Conservation (phyloP, 2,888 invertebrate species). For the Argyra leucocephala region DNA sequence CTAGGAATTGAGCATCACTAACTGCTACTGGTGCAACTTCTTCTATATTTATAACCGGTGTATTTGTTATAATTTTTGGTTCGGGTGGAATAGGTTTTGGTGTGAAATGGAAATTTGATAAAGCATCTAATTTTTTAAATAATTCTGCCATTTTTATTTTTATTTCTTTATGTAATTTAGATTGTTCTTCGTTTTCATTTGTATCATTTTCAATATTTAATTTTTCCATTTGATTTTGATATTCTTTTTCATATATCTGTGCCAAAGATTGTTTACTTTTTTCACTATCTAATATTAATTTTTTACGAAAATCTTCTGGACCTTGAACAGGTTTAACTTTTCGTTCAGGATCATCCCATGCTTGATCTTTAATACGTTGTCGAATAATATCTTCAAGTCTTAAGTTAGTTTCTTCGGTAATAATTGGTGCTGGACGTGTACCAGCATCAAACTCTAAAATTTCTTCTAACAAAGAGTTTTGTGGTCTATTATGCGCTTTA, state of each 20-base stretch:
- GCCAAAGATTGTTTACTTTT: conserved; percentile 89
- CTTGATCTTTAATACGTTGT: conserved; percentile 83
- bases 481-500: conserved; percentile 65
- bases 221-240: conserved; percentile 56
- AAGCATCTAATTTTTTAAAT: conserved; percentile 79
- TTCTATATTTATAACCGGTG: conserved; percentile 86
- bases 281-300: conserved; percentile 79
- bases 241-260: conserved; percentile 88
- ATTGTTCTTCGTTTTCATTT: conserved; percentile 51
- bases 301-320: conserved; percentile 75
- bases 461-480: conserved; percentile 87
- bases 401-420: conserved; percentile 81
- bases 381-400: conserved; percentile 84
- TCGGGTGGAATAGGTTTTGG: conserved; percentile 80
- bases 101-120: conserved; percentile 90
- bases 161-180: conserved; percentile 70
- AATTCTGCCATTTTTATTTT: conserved; percentile 61
- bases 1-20: conserved; percentile 73
- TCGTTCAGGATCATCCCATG: conserved; percentile 86
- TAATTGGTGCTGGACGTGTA: conserved; percentile 74
- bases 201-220: conserved; percentile 29
- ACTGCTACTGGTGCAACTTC: conserved; percentile 89
- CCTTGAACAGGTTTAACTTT: conserved; percentile 78
- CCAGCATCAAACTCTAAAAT: conserved; percentile 82
- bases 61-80: conserved; percentile 79